Evolutionary conservation across 2,113 vertebrate species (phyloP).

Genomic region (Tachysurus fulvidraco): DNA sequence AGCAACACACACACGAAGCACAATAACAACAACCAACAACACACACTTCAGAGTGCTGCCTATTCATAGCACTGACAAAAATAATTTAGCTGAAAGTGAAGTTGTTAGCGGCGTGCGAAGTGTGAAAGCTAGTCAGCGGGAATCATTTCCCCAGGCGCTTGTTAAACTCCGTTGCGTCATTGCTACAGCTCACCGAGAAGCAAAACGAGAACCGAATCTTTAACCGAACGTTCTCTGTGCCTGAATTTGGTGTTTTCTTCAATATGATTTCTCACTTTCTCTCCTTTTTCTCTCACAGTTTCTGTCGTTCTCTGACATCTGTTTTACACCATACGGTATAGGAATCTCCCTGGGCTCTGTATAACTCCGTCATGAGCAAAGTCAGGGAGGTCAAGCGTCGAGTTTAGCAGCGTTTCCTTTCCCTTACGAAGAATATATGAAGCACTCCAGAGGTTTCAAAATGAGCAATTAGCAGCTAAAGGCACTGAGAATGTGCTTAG

Average conservation of each 20-base stretch:
- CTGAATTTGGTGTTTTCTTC: conserved; percentile 1
- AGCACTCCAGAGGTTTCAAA: background rate
- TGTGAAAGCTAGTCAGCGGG: conserved; percentile 7
- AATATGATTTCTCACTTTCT: background rate
- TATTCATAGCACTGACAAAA: conserved; percentile 13
- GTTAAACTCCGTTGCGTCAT: conserved; percentile 45
- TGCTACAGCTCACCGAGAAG: conserved; percentile 9
- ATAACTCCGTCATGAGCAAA: background rate
- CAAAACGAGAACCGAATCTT: background rate
- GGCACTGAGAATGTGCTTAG: background rate
- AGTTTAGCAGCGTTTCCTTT: background rate
- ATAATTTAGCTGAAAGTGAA: background rate
- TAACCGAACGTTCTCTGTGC: conserved; percentile 6
- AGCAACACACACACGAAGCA: too few species aligned
- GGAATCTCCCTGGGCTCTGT: too few species aligned
- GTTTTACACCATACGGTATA: background rate
- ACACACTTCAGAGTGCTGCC: background rate
- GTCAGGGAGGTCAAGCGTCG: background rate
- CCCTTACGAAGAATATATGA: background rate
- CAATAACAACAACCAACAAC: background rate
- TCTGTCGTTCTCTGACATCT: background rate
- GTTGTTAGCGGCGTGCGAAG: background rate
- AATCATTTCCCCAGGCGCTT: conserved; percentile 31
- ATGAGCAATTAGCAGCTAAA: conserved; percentile 8
- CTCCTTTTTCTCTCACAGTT: background rate